These are phyloP conservation scores for Sciaenops ocellatus DNA, from an alignment of 2,797 vertebrate species.

Conservation along the genomic window DNA sequence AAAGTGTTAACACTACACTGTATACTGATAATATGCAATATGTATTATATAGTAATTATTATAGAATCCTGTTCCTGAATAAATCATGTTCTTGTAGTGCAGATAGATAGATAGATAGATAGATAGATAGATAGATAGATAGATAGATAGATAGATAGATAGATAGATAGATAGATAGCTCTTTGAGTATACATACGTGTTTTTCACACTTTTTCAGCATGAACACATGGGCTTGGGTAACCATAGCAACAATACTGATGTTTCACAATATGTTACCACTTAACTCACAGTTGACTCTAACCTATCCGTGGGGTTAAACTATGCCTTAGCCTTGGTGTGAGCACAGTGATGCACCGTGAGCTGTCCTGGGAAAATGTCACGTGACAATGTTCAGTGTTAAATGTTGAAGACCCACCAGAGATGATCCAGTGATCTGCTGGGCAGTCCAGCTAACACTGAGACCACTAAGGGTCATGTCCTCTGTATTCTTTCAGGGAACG, in stretches of 20 bases:
- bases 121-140: too few species aligned
- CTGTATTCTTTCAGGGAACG: too few species aligned
- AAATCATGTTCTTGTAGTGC: too few species aligned
- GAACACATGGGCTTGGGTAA: conserved; percentile 12
- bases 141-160: too few species aligned
- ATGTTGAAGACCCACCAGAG: neutral
- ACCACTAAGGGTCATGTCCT: neutral
- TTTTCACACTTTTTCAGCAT: neutral
- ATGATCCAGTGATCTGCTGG: neutral
- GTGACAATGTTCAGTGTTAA: neutral
- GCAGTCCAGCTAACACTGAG: neutral
- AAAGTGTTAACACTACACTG: neutral
- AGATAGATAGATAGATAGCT: neutral
- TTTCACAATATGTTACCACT: conserved; percentile 2
- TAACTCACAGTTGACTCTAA: neutral
- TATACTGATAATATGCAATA: neutral
- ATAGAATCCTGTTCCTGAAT: neutral
- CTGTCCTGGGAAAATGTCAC: neutral
- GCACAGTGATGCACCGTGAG: neutral
- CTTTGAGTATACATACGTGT: neutral
- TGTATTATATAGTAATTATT: neutral
- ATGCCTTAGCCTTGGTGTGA: neutral
- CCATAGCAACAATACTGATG: conserved; percentile 32
- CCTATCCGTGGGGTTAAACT: neutral
- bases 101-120: neutral